Conservation (phyloP, 2,797 vertebrate genomes). For the Acrocephalus scirpaceus region DNA sequence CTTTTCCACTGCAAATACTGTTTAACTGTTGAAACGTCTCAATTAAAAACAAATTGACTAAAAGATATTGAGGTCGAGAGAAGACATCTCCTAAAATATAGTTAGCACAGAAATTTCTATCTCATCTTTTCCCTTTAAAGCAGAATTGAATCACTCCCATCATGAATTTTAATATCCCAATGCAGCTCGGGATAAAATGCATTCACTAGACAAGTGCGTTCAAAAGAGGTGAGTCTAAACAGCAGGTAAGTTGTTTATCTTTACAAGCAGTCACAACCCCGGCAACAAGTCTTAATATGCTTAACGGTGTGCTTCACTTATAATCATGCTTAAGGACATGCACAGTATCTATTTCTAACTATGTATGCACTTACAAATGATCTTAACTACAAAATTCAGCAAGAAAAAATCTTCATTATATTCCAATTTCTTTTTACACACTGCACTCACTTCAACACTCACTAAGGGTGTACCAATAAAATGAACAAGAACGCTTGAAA, state of each 20-base stretch:
- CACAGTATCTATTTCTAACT: neutral
- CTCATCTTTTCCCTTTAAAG: neutral
- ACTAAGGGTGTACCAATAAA: neutral
- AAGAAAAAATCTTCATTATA: neutral
- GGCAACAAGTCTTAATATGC: neutral
- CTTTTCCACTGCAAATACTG: neutral
- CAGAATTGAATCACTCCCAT: neutral
- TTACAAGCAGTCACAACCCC: neutral
- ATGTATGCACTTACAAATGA: accelerated
- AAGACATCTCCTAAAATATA: neutral
- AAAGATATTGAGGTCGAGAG: neutral
- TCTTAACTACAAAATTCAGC: neutral
- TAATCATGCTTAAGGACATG: neutral
- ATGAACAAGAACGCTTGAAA: neutral
- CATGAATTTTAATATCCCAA: neutral
- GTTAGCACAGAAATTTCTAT: neutral
- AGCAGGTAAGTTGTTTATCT: neutral
- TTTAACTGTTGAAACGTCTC: neutral
- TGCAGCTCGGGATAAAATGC: neutral
- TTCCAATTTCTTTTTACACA: neutral
- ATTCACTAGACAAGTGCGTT: neutral
- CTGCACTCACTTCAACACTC: accelerated
- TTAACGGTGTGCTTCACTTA: neutral
- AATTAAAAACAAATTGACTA: neutral
- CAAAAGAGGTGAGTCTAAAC: neutral